Conservation (phyloP, 2,888 invertebrate species). For the Drosophila monieri region DNA sequence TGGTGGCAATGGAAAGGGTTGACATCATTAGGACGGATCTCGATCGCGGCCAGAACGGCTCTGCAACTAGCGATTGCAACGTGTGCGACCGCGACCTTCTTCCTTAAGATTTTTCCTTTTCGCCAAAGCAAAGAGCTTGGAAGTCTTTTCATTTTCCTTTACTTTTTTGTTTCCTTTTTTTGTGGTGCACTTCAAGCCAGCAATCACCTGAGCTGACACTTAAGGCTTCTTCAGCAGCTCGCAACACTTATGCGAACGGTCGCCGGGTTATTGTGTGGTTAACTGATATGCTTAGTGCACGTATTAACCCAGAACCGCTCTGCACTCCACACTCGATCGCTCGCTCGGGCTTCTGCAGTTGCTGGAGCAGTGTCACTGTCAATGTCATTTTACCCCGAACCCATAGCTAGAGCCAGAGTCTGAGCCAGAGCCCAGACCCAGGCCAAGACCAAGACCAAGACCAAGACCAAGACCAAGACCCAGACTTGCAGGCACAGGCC, state of each 20-base stretch:
- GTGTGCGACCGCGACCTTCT: conserved; percentile 42
- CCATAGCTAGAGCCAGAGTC: conserved; percentile 29
- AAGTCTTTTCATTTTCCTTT: neutral
- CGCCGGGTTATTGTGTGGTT: conserved; percentile 72
- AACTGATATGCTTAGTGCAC: conserved; percentile 77
- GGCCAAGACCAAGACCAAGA: conserved; percentile 23
- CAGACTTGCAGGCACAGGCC: conserved; percentile 35
- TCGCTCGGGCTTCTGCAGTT: conserved; percentile 45
- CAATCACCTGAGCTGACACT: conserved; percentile 79
- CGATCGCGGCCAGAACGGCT: conserved; percentile 25
- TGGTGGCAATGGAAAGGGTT: conserved; percentile 58
- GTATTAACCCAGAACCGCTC: conserved; percentile 70
- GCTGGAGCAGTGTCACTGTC: conserved; percentile 81
- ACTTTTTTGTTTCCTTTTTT: neutral
- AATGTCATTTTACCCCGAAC: conserved; percentile 78
- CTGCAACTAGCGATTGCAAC: conserved; percentile 24
- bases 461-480: conserved; percentile 16
- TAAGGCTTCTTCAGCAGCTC: conserved; percentile 82
- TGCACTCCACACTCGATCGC: conserved; percentile 41
- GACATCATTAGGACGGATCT: conserved; percentile 55
- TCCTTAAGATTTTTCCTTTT: conserved; percentile 7
- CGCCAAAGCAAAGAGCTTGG: neutral
- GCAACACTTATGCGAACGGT: conserved; percentile 73
- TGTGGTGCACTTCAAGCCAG: conserved; percentile 43
- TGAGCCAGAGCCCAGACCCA: conserved; percentile 18